Base-by-base conservation (phyloP, 2,797 vertebrate genomes). In the Gymnocypris eckloni region DNA sequence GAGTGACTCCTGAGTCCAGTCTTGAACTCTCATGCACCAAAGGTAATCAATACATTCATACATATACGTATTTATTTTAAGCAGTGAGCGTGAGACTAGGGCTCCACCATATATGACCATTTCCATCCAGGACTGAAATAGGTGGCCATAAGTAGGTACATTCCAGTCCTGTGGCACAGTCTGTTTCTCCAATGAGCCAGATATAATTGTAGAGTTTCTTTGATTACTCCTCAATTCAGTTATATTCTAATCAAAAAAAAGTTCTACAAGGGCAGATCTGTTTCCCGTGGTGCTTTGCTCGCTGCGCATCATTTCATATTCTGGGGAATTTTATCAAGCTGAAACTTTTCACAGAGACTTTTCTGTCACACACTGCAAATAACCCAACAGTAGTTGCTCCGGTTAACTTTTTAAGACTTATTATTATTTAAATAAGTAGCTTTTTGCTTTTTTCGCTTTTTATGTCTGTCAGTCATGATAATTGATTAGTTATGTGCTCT, bases 271-370 rank as follows among this genome's bases (percentile, higher is more conserved):
- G 83, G 66, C 76, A 71, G 16, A 79, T 56, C 39, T 48, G 52
- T 79, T 85, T 79, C 77, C 83, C 20, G 18, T 71, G 76, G 41
- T 50, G 76, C 76, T 59, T 70, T 84, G 28, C 52, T 39, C 18
- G 0, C 33, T 79, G n/a, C 6, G 18, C 50, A 70, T 79, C 52
- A 16, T 20, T 75, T 83, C 54, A 70, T 59, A 54, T 78, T 41
- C 25, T 73, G 33, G 73, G n/a, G 39, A 73, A 82, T 59, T 41
- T 71, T 71, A 56, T 82, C 69, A 81, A 81, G 50, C 69, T 72
- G 67, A 33, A n/a, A 13, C 41, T 48, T 78, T 41, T 67, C 79
- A 11, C 41, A 67, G 18, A 67, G 39, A 50, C 52, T 16, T 6
- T 33, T 18, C 10, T 80, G 25, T 61, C 41, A 9, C 59, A 78